Evolutionary conservation across 1,140 invertebrate genomes (phyloP).

Genomic region (Carcinoscorpius rotundicauda): DNA sequence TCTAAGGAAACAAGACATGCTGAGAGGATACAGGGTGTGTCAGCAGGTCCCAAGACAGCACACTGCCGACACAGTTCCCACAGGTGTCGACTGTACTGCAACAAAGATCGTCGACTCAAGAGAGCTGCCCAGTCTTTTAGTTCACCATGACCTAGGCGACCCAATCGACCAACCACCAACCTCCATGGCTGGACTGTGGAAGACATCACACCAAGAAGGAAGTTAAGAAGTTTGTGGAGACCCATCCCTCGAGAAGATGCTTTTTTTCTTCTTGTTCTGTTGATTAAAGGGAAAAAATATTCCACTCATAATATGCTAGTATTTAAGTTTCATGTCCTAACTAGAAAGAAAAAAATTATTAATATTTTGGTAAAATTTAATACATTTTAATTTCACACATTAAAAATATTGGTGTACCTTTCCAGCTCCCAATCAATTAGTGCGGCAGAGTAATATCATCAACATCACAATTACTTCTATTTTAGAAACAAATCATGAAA

Average conservation of each 20-base stretch:
- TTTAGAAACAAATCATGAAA: background rate
- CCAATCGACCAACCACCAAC: slow-evolving; percentile 87
- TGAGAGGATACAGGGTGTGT: slow-evolving; percentile 80
- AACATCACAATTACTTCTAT: no score
- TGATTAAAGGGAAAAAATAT: background rate
- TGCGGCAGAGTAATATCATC: no score
- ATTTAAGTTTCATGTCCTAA: no score
- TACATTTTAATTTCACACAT: no score
- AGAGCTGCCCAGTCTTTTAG: slow-evolving; percentile 92
- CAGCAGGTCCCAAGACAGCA: slow-evolving; percentile 58
- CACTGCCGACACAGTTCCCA: slow-evolving; percentile 86
- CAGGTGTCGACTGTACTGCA: slow-evolving; percentile 71
- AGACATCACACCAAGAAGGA: slow-evolving; percentile 86
- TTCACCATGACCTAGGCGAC: slow-evolving; percentile 92
- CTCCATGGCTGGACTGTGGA: slow-evolving; percentile 78
- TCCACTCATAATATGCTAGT: no score
- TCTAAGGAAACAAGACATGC: slow-evolving; percentile 95
- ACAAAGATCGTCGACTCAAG: slow-evolving; percentile 76
- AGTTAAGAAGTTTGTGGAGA: slow-evolving; percentile 92
- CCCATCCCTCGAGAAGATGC: slow-evolving; percentile 78
- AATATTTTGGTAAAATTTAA: no score
- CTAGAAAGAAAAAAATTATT: no score
- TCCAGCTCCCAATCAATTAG: no score
- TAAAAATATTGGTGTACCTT: no score
- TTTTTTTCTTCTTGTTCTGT: slow-evolving; percentile 61